Percentiles rank a stretch among this genome's conserved stretches.
Evolutionary conservation across 2,888 invertebrate genomes (phyloP).

Genomic region (Chaetogeoica ovagalla): DNA sequence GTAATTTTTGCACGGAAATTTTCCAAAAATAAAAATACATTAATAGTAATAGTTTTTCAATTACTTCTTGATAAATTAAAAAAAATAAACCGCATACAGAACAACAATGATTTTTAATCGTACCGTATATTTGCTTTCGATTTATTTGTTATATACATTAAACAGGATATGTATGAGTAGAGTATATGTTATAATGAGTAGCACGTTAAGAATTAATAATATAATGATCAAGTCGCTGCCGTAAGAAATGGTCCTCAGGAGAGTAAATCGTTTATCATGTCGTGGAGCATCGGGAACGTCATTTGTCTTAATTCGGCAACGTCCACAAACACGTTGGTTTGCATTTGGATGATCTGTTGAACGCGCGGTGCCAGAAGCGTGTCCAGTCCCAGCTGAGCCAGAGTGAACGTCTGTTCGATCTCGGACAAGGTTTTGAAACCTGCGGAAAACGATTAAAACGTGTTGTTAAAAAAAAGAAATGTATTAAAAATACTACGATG

Average conservation of each 20-base stretch:
- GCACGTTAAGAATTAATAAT: background rate
- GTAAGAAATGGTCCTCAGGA: background rate
- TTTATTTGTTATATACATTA: background rate
- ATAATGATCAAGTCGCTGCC: background rate
- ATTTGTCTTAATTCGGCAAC: constrained; percentile 29
- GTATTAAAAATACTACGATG: too few species aligned
- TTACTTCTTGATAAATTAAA: too few species aligned
- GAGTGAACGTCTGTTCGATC: constrained; percentile 26
- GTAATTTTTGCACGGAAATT: too few species aligned
- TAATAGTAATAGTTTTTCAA: too few species aligned
- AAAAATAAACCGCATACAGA: too few species aligned
- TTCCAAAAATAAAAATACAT: too few species aligned
- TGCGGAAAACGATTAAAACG: background rate
- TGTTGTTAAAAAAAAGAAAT: too few species aligned
- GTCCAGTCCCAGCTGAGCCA: constrained; percentile 36
- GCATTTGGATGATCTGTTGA: constrained; percentile 16
- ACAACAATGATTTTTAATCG: background rate
- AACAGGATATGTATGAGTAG: too few species aligned
- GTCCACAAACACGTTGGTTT: background rate
- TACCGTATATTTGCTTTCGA: background rate
- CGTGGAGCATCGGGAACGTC: constrained; percentile 18
- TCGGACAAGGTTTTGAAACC: constrained; percentile 13
- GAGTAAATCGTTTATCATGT: constrained; percentile 10
- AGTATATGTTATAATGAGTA: too few species aligned
- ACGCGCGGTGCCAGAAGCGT: constrained; percentile 16